Conservation (phyloP, 2,797 vertebrate genomes). For the Dryobates pubescens region DNA sequence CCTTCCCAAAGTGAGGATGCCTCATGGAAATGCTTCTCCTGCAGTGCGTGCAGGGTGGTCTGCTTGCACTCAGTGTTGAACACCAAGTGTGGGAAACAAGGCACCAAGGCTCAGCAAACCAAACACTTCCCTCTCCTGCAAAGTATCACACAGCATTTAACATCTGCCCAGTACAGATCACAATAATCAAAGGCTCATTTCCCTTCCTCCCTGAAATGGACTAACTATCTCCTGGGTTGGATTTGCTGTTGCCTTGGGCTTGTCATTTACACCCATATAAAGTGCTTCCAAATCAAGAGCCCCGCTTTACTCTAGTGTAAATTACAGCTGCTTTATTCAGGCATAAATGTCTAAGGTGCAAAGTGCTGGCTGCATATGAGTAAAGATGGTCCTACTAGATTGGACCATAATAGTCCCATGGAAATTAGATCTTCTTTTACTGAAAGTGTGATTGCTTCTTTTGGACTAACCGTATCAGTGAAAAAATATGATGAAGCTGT, state of each 20-base stretch:
- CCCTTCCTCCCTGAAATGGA: background rate
- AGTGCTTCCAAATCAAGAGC: constrained; percentile 35
- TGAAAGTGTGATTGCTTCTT: constrained; percentile 1
- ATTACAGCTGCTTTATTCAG: constrained; percentile 22
- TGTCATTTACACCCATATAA: constrained; percentile 29
- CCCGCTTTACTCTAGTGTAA: constrained; percentile 5
- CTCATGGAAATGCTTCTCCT: background rate
- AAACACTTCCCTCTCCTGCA: background rate
- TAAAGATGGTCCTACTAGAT: background rate
- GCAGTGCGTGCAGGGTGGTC: background rate
- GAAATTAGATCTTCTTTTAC: constrained; percentile 27
- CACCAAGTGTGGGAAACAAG: fast-evolving
- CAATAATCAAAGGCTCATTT: background rate
- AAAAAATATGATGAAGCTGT: background rate
- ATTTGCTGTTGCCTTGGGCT: constrained; percentile 33
- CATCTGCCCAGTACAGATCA: background rate
- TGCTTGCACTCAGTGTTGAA: background rate
- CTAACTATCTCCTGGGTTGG: background rate
- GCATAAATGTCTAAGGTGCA: constrained; percentile 19
- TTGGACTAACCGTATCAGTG: background rate
- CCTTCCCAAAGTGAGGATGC: background rate
- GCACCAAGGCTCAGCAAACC: background rate
- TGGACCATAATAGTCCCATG: background rate
- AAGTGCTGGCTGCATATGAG: background rate
- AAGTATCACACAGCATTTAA: background rate